Conservation (phyloP, 2,113 vertebrate genomes). For the Neolamprologus modestus region DNA sequence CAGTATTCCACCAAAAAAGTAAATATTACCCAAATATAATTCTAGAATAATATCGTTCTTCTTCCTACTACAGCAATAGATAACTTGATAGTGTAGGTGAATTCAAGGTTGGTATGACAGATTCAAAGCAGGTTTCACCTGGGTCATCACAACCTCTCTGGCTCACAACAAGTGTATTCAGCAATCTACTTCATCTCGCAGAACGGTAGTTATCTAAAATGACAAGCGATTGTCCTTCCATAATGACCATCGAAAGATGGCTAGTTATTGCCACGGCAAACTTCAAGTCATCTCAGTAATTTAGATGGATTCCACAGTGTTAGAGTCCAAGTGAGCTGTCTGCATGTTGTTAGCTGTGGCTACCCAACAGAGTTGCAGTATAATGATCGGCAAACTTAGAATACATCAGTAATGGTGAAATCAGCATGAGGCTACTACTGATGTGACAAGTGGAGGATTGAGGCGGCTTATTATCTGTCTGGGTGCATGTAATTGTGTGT, state of each 20-base stretch:
- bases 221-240: background rate
- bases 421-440: background rate
- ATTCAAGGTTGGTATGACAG: background rate
- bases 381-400: constrained; percentile 25
- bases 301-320: background rate
- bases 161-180: background rate
- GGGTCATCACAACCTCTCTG: background rate
- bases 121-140: background rate
- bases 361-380: background rate
- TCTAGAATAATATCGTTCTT: background rate
- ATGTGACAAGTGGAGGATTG: constrained; percentile 9
- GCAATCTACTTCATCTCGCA: background rate
- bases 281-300: background rate
- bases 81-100: background rate
- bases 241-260: background rate
- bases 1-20: background rate
- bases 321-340: background rate
- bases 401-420: constrained; percentile 14
- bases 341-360: constrained; percentile 14
- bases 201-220: background rate
- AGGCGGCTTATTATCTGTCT: constrained; percentile 15
- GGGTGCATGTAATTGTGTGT: background rate
- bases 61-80: background rate
- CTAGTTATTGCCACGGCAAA: background rate
- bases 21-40: background rate